Conservation (phyloP, 2,797 vertebrate genomes). For the Simalia tracyae region DNA sequence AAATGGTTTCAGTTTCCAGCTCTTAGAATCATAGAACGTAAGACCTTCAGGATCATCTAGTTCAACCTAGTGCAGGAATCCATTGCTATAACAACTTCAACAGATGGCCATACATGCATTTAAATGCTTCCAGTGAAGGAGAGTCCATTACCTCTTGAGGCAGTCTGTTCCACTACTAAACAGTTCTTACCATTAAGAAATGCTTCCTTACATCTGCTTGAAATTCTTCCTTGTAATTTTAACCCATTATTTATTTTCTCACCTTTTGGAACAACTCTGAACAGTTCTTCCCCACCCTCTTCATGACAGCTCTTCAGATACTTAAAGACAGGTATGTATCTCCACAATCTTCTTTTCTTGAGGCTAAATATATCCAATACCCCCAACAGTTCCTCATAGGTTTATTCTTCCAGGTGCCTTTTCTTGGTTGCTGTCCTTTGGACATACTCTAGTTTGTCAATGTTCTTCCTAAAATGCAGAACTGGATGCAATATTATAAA, state of each 20-base stretch:
- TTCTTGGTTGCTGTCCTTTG: background rate
- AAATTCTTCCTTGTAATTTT: background rate
- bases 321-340: background rate
- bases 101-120: background rate
- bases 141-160: background rate
- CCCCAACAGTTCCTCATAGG: background rate
- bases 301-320: background rate
- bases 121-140: background rate
- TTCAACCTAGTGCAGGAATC: background rate
- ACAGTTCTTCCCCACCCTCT: background rate
- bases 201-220: background rate
- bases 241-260: background rate
- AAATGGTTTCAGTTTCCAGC: background rate
- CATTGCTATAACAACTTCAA: background rate
- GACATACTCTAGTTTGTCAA: background rate
- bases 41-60: background rate
- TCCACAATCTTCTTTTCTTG: background rate
- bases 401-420: background rate
- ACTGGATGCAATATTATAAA: background rate
- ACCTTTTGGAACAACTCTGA: background rate
- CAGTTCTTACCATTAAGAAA: background rate
- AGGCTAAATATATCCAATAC: background rate
- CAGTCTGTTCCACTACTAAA: background rate
- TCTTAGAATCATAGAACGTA: background rate
- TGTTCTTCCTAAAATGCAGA: background rate